Percentiles rank a stretch among this genome's conserved stretches.
Evolutionary conservation across 2,797 vertebrate species (phyloP).

Genomic region (Gallinago solitaria): DNA sequence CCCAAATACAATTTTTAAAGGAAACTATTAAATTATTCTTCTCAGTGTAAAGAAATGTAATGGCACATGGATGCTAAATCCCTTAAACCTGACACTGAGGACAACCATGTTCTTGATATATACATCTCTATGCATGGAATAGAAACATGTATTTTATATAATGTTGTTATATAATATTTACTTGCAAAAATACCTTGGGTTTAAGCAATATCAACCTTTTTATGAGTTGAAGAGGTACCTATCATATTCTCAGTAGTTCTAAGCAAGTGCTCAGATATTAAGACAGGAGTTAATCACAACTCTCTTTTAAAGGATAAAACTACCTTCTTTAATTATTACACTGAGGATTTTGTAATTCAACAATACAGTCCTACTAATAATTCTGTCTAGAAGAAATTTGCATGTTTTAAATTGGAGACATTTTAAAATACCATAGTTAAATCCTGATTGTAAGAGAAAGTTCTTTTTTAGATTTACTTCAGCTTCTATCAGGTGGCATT

Average conservation of each 20-base stretch:
- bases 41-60: neutral
- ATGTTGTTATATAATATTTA: neutral
- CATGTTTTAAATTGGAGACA: conserved; percentile 68
- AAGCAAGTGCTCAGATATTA: neutral
- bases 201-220: neutral
- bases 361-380: conserved; percentile 66
- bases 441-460: conserved; percentile 65
- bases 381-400: conserved; percentile 71
- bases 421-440: conserved; percentile 69
- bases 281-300: conserved; percentile 46
- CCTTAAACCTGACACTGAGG: neutral
- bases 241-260: neutral
- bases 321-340: conserved; percentile 68
- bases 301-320: conserved; percentile 49
- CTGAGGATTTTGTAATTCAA: conserved; percentile 62
- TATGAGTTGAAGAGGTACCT: neutral
- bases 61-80: neutral
- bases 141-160: neutral
- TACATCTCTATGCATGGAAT: neutral
- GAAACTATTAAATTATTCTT: neutral
- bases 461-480: conserved; percentile 68
- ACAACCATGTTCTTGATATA: neutral
- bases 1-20: neutral
- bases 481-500: conserved; percentile 72
- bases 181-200: neutral